Evolutionary conservation across 2,888 invertebrate genomes (phyloP), one percentile per base, ranked within the genome.

Genomic region (Diaphora mendica): DNA sequence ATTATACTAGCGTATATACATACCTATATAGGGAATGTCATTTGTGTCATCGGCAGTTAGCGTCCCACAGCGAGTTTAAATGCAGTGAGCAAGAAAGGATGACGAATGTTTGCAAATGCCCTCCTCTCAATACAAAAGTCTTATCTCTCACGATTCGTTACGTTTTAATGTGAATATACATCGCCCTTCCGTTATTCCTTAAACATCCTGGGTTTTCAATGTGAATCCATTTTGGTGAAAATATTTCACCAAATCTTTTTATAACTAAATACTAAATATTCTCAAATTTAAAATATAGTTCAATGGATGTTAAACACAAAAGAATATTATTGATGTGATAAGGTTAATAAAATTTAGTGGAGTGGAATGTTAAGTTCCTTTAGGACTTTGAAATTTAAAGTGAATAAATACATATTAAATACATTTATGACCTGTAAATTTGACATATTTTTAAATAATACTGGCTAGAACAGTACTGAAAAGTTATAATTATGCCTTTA

Each of bases 71-170:
- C 30, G 62, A 62, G 62, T 26, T 26, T 17, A 78, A 79, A 78
- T 79, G 83, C 85, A 82, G 66, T 75, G 79, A 79, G 70, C 76
- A 73, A 78, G 81, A 86, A 83, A 79, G 80, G 79, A 85, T 87
- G 88, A 88, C 85, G 79, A 77, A 86, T 85, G 80, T 83, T 76
- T 72, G 77, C 76, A 68, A 79, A 81, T 68, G 75, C 71, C 71
- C 17, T 48, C 77, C 78, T 77, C 77, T 80, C 82, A 81, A 83
- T 82, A 81, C 77, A 78, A 80, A 79, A 79, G 74, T 73, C 82
- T 88, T 89, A 90, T 90, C 90, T 89, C 82, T 88, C 82, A 87
- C 90, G 86, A 86, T 87, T 89, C 90, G 89, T 89, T 90, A 88
- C 86, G 80, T 82, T 82, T 79, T 82, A 83, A 85, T 87, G 83